A percentile compares a stretch with the other conserved stretches of the same genome.
Evolutionary conservation across 1,140 invertebrate genomes (phyloP).

Genomic region (Bombyx mori): DNA sequence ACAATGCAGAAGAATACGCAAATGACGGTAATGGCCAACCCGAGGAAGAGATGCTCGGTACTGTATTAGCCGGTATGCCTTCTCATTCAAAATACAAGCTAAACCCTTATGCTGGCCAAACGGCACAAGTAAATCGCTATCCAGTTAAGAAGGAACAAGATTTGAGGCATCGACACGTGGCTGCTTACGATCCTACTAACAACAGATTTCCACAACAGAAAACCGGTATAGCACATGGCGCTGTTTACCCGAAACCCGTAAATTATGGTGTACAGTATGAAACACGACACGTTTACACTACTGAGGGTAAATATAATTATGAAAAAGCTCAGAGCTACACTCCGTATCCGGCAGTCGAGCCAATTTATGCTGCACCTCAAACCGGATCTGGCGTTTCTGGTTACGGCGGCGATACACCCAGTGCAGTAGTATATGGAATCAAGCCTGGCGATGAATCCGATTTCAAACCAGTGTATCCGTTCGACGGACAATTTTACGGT

Average conservation of each 20-base stretch:
- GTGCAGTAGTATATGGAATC: conserved; percentile 55
- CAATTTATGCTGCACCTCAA: conserved; percentile 58
- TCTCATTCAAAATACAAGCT: conserved; percentile 59
- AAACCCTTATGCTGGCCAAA: conserved; percentile 63
- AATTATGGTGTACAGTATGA: conserved; percentile 59
- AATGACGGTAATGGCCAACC: conserved; percentile 75
- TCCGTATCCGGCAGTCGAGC: conserved; percentile 57
- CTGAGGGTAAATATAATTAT: conserved; percentile 41
- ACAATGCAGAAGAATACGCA: conserved; percentile 76
- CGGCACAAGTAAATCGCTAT: conserved; percentile 49
- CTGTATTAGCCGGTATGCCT: conserved; percentile 82
- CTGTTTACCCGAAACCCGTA: conserved; percentile 56
- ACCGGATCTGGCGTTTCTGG: conserved; percentile 36
- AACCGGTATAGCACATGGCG: conserved; percentile 62
- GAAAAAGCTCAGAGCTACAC: conserved; percentile 37
- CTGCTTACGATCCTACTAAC: conserved; percentile 52
- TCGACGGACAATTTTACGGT: conserved; percentile 49
- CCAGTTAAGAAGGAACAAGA: conserved; percentile 63
- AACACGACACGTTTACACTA: conserved; percentile 51
- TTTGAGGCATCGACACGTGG: conserved; percentile 59
- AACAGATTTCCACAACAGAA: conserved; percentile 61
- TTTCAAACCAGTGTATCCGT: conserved; percentile 61
- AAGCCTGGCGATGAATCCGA: conserved; percentile 52
- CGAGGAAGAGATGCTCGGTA: conserved; percentile 82
- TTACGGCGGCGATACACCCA: conserved; percentile 47